Conservation (phyloP, 1,140 invertebrate genomes). For the Phymastichus coffea region DNA sequence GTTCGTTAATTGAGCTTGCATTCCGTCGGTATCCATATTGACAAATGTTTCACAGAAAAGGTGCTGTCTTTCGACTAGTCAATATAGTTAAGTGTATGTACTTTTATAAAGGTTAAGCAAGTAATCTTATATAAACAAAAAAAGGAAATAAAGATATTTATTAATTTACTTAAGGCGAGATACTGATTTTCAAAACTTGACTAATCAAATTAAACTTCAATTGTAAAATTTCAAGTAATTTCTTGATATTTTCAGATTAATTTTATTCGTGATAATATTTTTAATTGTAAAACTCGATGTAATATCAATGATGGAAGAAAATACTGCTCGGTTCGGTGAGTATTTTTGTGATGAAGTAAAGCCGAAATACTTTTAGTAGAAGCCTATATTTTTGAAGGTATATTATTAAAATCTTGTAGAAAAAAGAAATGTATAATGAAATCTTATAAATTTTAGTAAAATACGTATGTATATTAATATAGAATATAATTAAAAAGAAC, state of each 20-base stretch:
- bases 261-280: constrained; percentile 15
- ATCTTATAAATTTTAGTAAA: constrained; percentile 1
- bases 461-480: not conserved
- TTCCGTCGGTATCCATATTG: constrained; percentile 14
- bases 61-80: constrained; percentile 43
- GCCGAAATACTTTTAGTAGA: not conserved
- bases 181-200: constrained; percentile 21
- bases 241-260: constrained; percentile 2
- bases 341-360: constrained; percentile 10
- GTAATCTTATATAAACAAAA: no score
- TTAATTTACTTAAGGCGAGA: constrained; percentile 4
- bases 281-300: constrained; percentile 15
- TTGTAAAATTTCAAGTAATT: no score
- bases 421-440: constrained; percentile 3
- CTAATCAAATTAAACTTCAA: no score
- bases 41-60: constrained; percentile 23
- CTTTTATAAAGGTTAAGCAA: constrained; percentile 37
- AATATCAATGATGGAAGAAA: constrained; percentile 23
- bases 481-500: constrained; percentile 17
- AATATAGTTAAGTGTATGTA: constrained; percentile 49
- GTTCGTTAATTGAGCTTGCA: constrained; percentile 16
- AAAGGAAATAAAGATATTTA: constrained; percentile 15
- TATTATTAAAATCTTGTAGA: not conserved
- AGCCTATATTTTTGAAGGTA: not conserved
- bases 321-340: constrained; percentile 14